Base-by-base conservation (phyloP, 1,140 invertebrate species). In the Cydia splendana region DNA sequence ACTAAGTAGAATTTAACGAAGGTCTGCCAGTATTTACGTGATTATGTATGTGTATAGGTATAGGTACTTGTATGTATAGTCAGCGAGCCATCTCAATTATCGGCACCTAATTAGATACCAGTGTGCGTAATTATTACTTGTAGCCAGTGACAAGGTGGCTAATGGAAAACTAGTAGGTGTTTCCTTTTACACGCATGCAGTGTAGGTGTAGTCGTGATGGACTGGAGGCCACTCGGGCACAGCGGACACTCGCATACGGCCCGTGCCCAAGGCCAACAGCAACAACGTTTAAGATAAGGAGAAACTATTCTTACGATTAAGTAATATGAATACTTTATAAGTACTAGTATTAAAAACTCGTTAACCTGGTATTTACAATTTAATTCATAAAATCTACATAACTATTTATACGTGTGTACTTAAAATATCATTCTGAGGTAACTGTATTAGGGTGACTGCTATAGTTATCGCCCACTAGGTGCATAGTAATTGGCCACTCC, bases 181-280 rank as follows among this genome's bases (percentile, higher is more conserved):
- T 69, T 69, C 67, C 67, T 53, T 28, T 75, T 48, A 51, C 42
- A 75, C 45, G 53, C 45, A 57, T 28, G 74, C 45, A 53, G 30
- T 28, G 74, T 75, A 75, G 53, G 45, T 53, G 45, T 75, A 75
- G 18, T 71, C 67, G 67, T 38, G 67, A 71, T 71, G 67, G 45
- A 71, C 65, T 71, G 28, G 65, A 71, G 67, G 67, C 45, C 67
- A 42, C 30, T 42, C 67, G 67, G 65, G 28, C 65, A 65, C 20
- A 28, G 20, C 10, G 28, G 45, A 75, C 45, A 51, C 18, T 75
- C 42, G 20, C 67, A 15, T 13, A 13, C 67, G 34, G 34, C 6
- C 34, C 24, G 67, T 42, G 15, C 18, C n/a, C 67, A 71, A 71
- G 67, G 67, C 67, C 38, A 20, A 7, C 34, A 71, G 45, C 38